Percentiles rank a stretch among this genome's conserved stretches.
Evolutionary conservation across 2,113 vertebrate genomes (phyloP).

Genomic region (Oncorhynchus kisutch): DNA sequence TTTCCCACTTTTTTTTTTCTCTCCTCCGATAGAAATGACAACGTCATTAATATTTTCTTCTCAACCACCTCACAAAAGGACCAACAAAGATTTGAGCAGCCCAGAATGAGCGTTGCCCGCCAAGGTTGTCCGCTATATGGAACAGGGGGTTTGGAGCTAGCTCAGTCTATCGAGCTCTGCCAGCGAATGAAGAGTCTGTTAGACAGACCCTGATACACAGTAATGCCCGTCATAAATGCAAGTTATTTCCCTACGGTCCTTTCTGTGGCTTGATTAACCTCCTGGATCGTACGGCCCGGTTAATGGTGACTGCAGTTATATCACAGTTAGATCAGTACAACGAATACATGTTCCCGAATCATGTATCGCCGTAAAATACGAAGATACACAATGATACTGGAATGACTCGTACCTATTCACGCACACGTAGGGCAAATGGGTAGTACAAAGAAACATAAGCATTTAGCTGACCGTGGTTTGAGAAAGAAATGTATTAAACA

Average conservation of each 20-base stretch:
- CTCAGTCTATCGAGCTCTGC: background rate
- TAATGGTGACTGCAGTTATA: background rate
- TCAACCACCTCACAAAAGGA: conserved; percentile 23
- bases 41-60: conserved; percentile 16
- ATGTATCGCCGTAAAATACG: background rate
- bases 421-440: background rate
- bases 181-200: background rate
- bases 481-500: background rate
- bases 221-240: background rate
- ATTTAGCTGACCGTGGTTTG: background rate
- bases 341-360: background rate
- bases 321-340: background rate
- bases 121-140: conserved; percentile 13
- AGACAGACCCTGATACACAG: background rate
- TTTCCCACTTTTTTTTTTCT: background rate
- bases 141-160: conserved; percentile 22
- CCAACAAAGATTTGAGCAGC: background rate
- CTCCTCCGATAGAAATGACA: conserved; percentile 20
- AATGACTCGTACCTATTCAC: conserved; percentile 38
- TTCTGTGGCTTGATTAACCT: background rate
- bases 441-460: background rate
- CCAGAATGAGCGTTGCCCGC: background rate
- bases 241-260: background rate
- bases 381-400: conserved; percentile 9
- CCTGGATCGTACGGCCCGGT: background rate